Base-by-base conservation (phyloP, 2,797 vertebrate genomes). In the Aplochiton taeniatus region DNA sequence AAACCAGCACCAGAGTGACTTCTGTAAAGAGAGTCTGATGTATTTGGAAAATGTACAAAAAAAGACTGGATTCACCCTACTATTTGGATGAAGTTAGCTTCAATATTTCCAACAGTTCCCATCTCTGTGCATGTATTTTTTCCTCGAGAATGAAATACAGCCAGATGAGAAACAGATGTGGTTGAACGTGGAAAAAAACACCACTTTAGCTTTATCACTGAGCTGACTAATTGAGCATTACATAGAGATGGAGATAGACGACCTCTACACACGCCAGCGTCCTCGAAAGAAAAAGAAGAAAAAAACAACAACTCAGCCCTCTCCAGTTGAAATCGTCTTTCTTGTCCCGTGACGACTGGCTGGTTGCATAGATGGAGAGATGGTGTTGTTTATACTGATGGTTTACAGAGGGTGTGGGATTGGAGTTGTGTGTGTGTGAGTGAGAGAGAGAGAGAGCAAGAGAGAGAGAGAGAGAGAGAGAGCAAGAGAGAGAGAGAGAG, bases 151-250 rank as follows among this genome's bases (percentile, higher is more conserved):
- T 31, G 31, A 31, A 31, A 31, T 31, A 31, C 31, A 31, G 6
- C 16, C 78, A 87, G 77, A 85, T 85, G 76, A 87, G 78, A 73
- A 76, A 79, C 85, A 84, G 84, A 78, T 85, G 84, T 72, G 72
- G 76, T 81, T 65, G 70, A 75, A 84, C 76, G 72, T 68, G 76
- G 67, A 78, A 74, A 78, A 75, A 76, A 82, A 79, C 72, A 85
- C 83, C 84, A 65, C 73, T 83, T 84, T 77, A 76, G 76, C 79
- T 84, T 86, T 87, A 90, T 91, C 81, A 65, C 74, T 72, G 74
- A 78, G 66, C 79, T 83, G 83, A 88, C 84, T 87, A 91, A 89
- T 88, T 88, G 80, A 79, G 82, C 86, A 82, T 90, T 70, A 70
- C 79, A 62, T 78, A 82, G 83, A 88, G 83, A 88, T 81, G 68